Conservation (phyloP, 2,797 vertebrate species). For the Lophotriccus pileatus region DNA sequence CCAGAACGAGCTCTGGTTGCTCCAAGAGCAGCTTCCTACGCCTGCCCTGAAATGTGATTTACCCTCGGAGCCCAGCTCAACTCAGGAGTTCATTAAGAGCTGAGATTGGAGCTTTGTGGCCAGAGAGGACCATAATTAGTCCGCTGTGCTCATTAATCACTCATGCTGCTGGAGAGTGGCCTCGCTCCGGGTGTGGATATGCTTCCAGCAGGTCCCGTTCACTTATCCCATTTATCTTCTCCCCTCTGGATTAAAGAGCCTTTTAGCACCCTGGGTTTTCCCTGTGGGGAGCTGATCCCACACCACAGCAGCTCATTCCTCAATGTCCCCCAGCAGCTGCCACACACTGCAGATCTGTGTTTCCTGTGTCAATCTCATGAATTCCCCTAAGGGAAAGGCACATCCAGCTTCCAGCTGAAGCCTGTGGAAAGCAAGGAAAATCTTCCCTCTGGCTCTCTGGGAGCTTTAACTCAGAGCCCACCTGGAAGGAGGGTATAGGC, state of each 20-base stretch:
- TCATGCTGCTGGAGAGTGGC: not conserved
- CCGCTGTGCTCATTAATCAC: not conserved
- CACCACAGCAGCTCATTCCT: not conserved
- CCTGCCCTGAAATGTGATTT: not conserved
- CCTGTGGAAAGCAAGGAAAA: not conserved
- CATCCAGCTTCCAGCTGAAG: not conserved
- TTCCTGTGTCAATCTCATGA: accelerated
- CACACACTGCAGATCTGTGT: not conserved
- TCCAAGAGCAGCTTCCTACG: not conserved
- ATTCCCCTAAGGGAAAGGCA: not conserved
- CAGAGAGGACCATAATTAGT: not conserved
- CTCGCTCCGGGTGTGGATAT: not conserved
- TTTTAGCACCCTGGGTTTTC: constrained; percentile 23
- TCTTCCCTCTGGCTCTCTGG: not conserved
- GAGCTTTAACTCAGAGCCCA: not conserved
- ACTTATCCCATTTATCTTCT: constrained; percentile 8
- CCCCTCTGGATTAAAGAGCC: not conserved
- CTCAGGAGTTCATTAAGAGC: not conserved
- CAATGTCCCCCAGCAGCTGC: not conserved
- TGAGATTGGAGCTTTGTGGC: not conserved
- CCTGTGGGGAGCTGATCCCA: not conserved
- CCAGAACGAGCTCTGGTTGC: constrained; percentile 1
- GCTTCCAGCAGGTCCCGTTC: not conserved
- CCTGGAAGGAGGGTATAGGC: not conserved
- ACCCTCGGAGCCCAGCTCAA: not conserved